These are phyloP conservation scores for Oxyura jamaicensis DNA, from an alignment of 2,113 vertebrate species.

Conservation along the genomic window DNA sequence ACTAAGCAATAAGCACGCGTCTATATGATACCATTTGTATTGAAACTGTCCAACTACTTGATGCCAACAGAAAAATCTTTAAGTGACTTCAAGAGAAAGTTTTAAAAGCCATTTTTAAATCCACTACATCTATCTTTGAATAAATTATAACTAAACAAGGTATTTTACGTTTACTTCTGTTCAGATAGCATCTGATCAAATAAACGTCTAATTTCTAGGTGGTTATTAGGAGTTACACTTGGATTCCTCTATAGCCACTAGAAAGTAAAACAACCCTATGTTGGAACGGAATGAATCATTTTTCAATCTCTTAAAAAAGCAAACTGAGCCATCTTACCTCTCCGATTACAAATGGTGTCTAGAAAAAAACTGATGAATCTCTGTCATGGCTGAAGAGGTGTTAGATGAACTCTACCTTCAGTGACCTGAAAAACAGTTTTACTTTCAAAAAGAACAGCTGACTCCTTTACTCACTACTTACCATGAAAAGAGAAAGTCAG, in stretches of 20 bases:
- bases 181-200: neutral
- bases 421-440: neutral
- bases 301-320: neutral
- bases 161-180: neutral
- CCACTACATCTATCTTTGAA: too few relatives aligned
- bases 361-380: neutral
- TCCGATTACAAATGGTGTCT: neutral
- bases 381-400: neutral
- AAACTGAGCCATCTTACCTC: neutral
- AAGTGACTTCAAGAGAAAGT: neutral
- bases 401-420: neutral
- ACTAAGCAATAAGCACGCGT: neutral
- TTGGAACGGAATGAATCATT: too few relatives aligned
- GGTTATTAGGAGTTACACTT: neutral
- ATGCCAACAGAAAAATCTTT: neutral
- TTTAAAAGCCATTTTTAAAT: neutral
- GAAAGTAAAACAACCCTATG: neutral
- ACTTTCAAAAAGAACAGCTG: neutral
- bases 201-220: neutral
- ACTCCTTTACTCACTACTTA: neutral
- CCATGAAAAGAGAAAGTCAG: neutral
- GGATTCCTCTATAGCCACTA: neutral
- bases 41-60: neutral
- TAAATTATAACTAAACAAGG: neutral
- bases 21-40: neutral